Evolutionary conservation across 2,888 invertebrate species (phyloP).

Genomic region (Lasiommata megera): DNA sequence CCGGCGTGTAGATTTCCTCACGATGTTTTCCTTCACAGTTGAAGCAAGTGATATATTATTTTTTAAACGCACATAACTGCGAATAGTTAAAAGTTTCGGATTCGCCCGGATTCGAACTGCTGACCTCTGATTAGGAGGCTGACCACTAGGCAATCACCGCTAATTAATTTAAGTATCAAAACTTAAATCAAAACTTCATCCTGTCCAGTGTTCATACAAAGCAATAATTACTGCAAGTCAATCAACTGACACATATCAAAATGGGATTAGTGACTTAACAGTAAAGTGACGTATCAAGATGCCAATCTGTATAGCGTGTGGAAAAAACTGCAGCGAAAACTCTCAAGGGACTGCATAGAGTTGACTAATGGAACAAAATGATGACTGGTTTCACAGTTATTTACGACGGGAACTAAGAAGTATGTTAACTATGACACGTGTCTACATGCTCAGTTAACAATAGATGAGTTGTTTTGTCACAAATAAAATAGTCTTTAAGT

Average conservation of each 20-base stretch:
- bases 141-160: no score
- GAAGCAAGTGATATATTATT: no score
- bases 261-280: neutral
- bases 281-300: conserved; percentile 7
- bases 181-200: no score
- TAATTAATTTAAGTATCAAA: no score
- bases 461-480: neutral
- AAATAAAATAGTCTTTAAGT: conserved; percentile 3
- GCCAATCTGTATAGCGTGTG: neutral
- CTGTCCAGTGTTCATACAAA: no score
- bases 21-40: no score
- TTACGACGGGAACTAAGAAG: conserved; percentile 29
- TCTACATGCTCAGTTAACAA: conserved; percentile 10
- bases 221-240: neutral
- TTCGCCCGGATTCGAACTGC: no score
- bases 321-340: conserved; percentile 15
- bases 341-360: conserved; percentile 15
- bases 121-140: no score
- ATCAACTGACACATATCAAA: neutral
- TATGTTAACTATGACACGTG: conserved; percentile 32
- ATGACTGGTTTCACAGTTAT: conserved; percentile 34
- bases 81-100: no score
- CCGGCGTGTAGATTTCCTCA: no score
- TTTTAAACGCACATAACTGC: no score
- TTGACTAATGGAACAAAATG: conserved; percentile 29